These are phyloP conservation scores for Agapornis roseicollis DNA, from an alignment of 2,113 vertebrate species.

Conservation along the genomic window DNA sequence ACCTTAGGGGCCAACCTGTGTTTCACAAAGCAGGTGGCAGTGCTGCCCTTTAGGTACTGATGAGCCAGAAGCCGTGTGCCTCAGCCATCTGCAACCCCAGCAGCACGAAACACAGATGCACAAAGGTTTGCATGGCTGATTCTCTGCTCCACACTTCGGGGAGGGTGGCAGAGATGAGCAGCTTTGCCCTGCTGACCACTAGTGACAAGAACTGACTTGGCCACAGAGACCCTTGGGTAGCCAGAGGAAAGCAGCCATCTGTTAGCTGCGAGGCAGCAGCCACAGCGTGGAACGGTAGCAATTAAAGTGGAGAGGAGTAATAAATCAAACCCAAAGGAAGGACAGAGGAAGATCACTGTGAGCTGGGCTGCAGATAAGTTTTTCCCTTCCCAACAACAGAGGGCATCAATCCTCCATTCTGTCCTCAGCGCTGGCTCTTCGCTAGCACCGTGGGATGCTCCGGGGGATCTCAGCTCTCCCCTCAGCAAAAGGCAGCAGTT, in stretches of 20 bases:
- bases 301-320: rapidly evolving
- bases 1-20: neutral
- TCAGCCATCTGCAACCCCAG: slow-evolving; percentile 50
- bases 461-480: neutral
- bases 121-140: slow-evolving; percentile 33
- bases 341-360: neutral
- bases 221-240: neutral
- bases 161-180: neutral
- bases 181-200: slow-evolving; percentile 8
- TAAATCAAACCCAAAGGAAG: neutral
- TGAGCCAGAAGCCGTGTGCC: neutral
- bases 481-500: neutral
- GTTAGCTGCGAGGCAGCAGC: neutral
- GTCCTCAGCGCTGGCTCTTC: neutral
- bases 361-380: neutral
- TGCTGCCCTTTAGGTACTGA: neutral
- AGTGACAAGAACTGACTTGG: slow-evolving; percentile 26
- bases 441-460: neutral
- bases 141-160: neutral
- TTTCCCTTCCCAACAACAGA: slow-evolving; percentile 54
- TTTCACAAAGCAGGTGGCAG: slow-evolving; percentile 48
- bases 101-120: slow-evolving; percentile 28
- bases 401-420: slow-evolving; percentile 48
- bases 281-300: neutral
- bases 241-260: slow-evolving; percentile 49